These are phyloP conservation scores for Anableps anableps DNA, from an alignment of 2,797 vertebrate species.

Conservation along the genomic window DNA sequence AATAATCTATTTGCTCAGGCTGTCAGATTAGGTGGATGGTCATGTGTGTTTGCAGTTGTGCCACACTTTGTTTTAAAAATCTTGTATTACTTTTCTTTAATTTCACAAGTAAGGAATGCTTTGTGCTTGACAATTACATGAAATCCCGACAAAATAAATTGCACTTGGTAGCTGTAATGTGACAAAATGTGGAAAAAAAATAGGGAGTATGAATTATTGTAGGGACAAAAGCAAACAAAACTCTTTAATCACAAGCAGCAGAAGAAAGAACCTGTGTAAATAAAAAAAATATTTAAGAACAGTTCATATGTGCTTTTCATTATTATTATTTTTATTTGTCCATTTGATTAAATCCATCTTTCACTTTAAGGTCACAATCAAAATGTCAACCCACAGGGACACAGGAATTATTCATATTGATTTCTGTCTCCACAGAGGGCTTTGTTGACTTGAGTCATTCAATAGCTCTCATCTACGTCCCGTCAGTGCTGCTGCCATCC, in stretches of 20 bases:
- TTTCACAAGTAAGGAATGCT: background rate
- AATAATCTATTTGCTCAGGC: background rate
- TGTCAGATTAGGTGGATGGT: background rate
- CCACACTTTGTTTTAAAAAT: background rate
- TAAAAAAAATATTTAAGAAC: background rate
- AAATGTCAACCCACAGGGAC: conserved; percentile 59
- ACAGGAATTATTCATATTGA: conserved; percentile 55
- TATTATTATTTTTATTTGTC: conserved; percentile 7
- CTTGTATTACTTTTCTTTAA: background rate
- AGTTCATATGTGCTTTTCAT: background rate
- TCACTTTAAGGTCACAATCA: conserved; percentile 59
- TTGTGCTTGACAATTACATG: no score
- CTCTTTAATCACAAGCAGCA: background rate
- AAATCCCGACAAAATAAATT: background rate
- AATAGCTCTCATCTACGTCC: conserved; percentile 23
- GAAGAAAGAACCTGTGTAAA: background rate
- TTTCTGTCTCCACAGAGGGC: conserved; percentile 45
- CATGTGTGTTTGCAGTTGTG: background rate
- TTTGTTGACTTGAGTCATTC: conserved; percentile 48
- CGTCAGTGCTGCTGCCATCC: conserved; percentile 12
- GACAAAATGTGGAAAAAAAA: background rate
- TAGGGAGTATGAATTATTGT: background rate
- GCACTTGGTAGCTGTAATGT: background rate
- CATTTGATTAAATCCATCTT: conserved; percentile 35
- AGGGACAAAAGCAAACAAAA: background rate